These are phyloP conservation scores for Mythimna pallens DNA, from an alignment of 2,888 invertebrate genomes.

Conservation along the genomic window DNA sequence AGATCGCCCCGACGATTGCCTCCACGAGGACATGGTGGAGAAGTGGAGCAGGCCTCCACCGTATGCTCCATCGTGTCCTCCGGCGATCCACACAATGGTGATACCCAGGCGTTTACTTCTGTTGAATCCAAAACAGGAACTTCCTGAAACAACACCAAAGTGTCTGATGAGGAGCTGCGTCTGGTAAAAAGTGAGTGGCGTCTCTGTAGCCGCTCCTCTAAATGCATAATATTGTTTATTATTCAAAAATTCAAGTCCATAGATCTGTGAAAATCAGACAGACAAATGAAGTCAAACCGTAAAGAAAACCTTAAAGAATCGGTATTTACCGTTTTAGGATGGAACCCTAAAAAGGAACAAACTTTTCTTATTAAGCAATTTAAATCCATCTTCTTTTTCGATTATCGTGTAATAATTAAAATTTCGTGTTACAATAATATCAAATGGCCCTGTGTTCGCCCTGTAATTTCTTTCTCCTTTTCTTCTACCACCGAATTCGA, in stretches of 20 bases:
- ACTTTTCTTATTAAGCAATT: constrained; percentile 14
- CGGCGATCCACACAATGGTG: too few relatives aligned
- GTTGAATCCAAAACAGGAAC: too few relatives aligned
- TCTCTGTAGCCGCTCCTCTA: too few relatives aligned
- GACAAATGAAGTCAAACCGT: neutral
- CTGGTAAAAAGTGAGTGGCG: too few relatives aligned
- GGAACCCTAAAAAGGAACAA: neutral
- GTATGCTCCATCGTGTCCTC: too few relatives aligned
- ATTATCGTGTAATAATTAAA: constrained; percentile 25
- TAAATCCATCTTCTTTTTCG: neutral
- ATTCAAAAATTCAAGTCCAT: too few relatives aligned
- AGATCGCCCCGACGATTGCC: too few relatives aligned
- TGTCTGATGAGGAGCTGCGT: neutral
- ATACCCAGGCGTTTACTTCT: too few relatives aligned
- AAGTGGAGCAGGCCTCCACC: too few relatives aligned
- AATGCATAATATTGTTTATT: too few relatives aligned
- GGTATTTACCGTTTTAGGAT: neutral
- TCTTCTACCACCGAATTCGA: neutral
- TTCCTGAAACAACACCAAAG: neutral
- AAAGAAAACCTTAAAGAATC: neutral
- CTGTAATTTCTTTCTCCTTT: constrained; percentile 27
- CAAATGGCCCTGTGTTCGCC: constrained; percentile 19
- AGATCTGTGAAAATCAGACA: too few relatives aligned
- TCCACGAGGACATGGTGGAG: too few relatives aligned
- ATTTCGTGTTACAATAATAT: constrained; percentile 45